Conservation (phyloP, 2,888 invertebrate genomes). For the Eubasilissa splendida region DNA sequence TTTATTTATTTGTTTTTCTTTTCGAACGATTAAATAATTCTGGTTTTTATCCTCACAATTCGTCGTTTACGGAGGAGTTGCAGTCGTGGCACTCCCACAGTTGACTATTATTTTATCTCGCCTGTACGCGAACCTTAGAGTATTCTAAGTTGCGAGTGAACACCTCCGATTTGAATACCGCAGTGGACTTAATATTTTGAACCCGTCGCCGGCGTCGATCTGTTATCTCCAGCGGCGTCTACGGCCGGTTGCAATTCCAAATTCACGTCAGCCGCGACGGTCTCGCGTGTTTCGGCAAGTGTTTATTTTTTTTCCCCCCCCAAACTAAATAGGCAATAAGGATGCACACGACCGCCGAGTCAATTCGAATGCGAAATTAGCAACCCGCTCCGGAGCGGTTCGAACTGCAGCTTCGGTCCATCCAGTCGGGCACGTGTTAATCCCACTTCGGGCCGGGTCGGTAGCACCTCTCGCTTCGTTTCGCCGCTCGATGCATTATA, state of each 20-base stretch:
- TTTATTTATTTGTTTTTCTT: no score
- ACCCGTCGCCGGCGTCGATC: neutral
- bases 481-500: neutral
- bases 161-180: neutral
- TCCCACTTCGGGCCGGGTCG: neutral
- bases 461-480: neutral
- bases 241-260: neutral
- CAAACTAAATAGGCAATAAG: constrained; percentile 33
- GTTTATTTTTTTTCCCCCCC: neutral
- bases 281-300: constrained; percentile 5
- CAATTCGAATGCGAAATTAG: neutral
- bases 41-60: no score
- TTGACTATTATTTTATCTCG: no score
- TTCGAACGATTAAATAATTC: no score
- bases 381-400: no score
- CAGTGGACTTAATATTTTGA: neutral
- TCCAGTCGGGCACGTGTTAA: neutral
- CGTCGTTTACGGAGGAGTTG: no score
- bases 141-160: neutral
- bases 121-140: no score
- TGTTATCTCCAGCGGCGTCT: constrained; percentile 6
- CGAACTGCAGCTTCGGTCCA: neutral
- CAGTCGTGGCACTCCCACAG: no score
- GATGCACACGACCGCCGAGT: constrained; percentile 15
- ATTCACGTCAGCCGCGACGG: neutral